Evolutionary conservation across 1,140 invertebrate species (phyloP), one percentile per base, ranked within the genome.

Genomic region (Batillaria attramentaria): DNA sequence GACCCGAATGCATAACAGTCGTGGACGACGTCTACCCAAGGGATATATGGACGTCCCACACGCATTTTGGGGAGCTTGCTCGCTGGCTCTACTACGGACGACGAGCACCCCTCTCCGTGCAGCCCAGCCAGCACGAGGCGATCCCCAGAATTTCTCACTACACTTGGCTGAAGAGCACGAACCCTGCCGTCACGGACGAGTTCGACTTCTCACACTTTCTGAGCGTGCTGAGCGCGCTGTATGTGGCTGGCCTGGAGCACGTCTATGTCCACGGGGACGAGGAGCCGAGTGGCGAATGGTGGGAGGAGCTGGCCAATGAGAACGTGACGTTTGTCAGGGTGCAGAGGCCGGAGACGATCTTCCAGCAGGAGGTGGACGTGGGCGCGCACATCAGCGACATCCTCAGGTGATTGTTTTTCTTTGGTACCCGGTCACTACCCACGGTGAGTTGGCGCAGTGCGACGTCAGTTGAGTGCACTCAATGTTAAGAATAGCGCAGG

Each of bases 301-400:
- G 80, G 80, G 35, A 31, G 5, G n/a, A 68, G 60, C 72, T 81
- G 18, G n/a, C 24, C 8, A 54, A 39, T 3, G 69, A 81, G 68
- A 82, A 79, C 33, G 83, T 82, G 4, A 66, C 70, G 10, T 80
- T 80, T 57, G 72, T 84, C 46, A 57, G n/a, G n/a, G 43, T 77
- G 43, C 46, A 79, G 24, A 41, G 8, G 10, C 80, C 80, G 8
- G 37, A 39, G 3, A 42, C 50, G 28, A 72, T 83, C 31, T 75
- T 75, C 1, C 54, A 65, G 54, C 68, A 70, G 68, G 10, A 24
- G n/a, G 35, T 66, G 5, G 62, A 66, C n/a, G n/a, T n/a, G n/a
- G n/a, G n/a, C n/a, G n/a, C n/a, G n/a, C n/a, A n/a, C n/a, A n/a
- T n/a, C n/a, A n/a, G n/a, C n/a, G n/a, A n/a, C n/a, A n/a, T n/a